Base-by-base conservation (phyloP, 2,797 vertebrate genomes). In the Phataginus tricuspis region DNA sequence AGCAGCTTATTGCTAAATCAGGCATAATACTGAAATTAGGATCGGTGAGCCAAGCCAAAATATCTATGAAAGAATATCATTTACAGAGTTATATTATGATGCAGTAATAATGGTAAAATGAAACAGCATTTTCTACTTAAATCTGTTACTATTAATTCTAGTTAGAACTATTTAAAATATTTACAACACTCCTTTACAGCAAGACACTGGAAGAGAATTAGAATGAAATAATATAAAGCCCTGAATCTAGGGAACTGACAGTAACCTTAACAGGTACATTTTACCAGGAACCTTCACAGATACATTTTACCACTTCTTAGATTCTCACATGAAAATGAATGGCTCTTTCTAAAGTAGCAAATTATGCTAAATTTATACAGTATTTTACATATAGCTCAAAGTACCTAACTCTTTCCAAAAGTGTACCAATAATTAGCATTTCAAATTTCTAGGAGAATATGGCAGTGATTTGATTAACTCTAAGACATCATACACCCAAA, bases 71-170 rank as follows among this genome's bases (percentile, higher is more conserved):
- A 85, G 83, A 97, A 86, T 75, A 0, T 93, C 90, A 83, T 88
- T 97, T 96, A 96, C 94, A 93, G 0, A 93, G 66, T 90, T 97
- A 29, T 89, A 93, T 95, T 75, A 91, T 42, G 94, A 97, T 75
- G 61, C 74, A 84, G 64, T 84, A 93, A 90, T 42, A 92, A 86
- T 2, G 59, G 71, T 68, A 82, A 91, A 91, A 83, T 18, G 27
- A 90, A 96, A 95, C 86, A 68, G 83, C 68, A 92, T 68, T 96
- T 97, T 90, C 94, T 95, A 69, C 86, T 86, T 91, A 80, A 89
- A 88, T 75, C 94, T 95, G 94, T 74, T 93, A 82, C 85, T 93
- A 95, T 7, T 71, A 91, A 90, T 91, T 86, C 75, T 80, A 51
- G 91, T 53, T 72, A 72, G 4, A 95, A 90, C 77, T 91, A 94